phyloP scores from a whole-genome alignment of 1,140 invertebrate species.

The Hestina assimilis region DNA sequence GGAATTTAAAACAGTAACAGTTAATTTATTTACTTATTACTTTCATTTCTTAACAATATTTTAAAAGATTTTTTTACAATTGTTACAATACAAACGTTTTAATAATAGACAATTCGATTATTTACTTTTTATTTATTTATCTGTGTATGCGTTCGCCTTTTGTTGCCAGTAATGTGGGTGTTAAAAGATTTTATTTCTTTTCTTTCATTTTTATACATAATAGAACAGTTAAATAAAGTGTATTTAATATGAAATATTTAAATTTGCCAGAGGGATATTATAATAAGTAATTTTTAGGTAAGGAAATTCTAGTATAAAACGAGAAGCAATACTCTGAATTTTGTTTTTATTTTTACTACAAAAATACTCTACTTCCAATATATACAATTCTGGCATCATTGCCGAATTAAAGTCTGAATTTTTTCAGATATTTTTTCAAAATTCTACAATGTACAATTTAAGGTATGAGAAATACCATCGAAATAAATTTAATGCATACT shows the following conservation, averaged over 20 bases:
- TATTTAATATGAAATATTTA: conserved; percentile 28
- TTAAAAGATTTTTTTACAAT: no score
- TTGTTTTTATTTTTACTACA: conserved; percentile 65
- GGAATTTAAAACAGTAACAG: no score
- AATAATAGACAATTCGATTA: no score
- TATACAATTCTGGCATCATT: conserved; percentile 30
- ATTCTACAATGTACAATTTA: conserved; percentile 13
- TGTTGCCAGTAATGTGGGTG: neutral
- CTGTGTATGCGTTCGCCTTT: neutral
- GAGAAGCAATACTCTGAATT: conserved; percentile 75
- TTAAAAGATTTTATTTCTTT: conserved; percentile 16
- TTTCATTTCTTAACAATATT: no score
- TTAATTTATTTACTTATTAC: no score
- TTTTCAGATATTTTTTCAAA: conserved; percentile 13
- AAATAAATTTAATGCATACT: conserved; percentile 57
- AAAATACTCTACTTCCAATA: conserved; percentile 61
- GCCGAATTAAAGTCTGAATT: conserved; percentile 16
- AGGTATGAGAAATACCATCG: conserved; percentile 32
- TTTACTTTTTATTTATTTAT: no score
- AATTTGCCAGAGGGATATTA: conserved; percentile 72
- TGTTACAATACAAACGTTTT: no score
- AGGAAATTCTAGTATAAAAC: conserved; percentile 73
- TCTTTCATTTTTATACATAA: conserved; percentile 24
- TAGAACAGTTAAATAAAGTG: conserved; percentile 27
- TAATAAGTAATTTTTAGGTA: conserved; percentile 66